These are phyloP conservation scores for Tonatia bakeri DNA, from an alignment of 2,113 vertebrate species.

Conservation along the genomic window DNA sequence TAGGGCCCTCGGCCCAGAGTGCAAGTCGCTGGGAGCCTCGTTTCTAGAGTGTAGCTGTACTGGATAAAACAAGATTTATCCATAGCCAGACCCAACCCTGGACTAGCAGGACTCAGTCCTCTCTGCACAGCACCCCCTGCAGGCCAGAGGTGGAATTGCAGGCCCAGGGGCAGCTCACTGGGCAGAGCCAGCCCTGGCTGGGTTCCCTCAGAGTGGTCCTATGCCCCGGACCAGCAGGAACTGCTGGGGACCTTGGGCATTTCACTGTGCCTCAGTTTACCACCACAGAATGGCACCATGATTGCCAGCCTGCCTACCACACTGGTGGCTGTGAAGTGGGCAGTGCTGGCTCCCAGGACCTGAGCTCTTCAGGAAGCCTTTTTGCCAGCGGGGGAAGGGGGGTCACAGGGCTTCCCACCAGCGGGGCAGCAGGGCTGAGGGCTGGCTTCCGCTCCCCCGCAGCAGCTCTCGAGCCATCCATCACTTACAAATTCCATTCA, in stretches of 20 bases:
- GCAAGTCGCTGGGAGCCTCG: background rate
- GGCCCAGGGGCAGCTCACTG: background rate
- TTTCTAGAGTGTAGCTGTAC: background rate
- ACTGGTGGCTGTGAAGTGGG: background rate
- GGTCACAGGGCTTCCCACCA: background rate
- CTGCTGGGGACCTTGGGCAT: background rate
- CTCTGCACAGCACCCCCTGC: background rate
- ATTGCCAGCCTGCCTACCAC: background rate
- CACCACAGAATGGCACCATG: background rate
- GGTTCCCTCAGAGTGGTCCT: background rate
- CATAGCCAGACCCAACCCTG: background rate
- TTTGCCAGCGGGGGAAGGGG: background rate
- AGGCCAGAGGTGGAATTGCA: slow-evolving; percentile 18
- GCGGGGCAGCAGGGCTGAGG: background rate
- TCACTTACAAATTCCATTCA: slow-evolving; percentile 79
- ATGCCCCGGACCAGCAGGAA: background rate
- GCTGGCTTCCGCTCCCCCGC: background rate
- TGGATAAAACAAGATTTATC: background rate
- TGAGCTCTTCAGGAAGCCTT: background rate
- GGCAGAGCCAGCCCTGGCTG: background rate
- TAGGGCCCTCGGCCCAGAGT: background rate
- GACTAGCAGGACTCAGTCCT: background rate
- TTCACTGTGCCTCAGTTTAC: background rate
- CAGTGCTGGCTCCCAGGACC: background rate
- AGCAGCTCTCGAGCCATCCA: slow-evolving; percentile 54